Conservation (phyloP, 2,888 invertebrate genomes). For the Hypselothyrea guttata region DNA sequence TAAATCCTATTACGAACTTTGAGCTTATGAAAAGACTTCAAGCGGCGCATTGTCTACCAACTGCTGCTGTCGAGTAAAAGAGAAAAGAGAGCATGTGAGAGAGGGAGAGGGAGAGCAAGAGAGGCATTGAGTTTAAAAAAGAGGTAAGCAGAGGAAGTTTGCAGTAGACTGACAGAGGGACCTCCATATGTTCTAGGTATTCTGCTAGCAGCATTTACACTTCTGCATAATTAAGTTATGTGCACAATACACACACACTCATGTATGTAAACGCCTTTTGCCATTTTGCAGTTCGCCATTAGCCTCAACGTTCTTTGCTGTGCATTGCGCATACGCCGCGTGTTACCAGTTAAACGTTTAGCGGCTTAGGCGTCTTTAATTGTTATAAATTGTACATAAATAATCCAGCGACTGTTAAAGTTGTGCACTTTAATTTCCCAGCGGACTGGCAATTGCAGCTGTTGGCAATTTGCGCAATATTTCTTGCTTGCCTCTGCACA, state of each 20-base stretch:
- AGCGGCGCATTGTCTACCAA: slow-evolving; percentile 64
- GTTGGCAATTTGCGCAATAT: slow-evolving; percentile 53
- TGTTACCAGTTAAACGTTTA: slow-evolving; percentile 16
- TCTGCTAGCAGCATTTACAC: slow-evolving; percentile 63
- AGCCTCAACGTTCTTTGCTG: slow-evolving; percentile 43
- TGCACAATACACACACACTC: slow-evolving; percentile 46
- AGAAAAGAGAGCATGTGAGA: not conserved
- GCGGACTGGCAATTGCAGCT: slow-evolving; percentile 15
- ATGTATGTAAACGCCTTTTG: slow-evolving; percentile 32
- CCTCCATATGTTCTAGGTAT: slow-evolving; percentile 26
- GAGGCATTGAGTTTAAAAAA: too few relatives aligned
- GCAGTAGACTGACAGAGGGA: slow-evolving; percentile 18
- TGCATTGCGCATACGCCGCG: slow-evolving; percentile 60
- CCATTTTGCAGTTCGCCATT: slow-evolving; percentile 35
- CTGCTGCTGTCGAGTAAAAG: slow-evolving; percentile 10
- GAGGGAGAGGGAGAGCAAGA: not conserved
- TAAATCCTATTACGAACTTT: slow-evolving; percentile 76
- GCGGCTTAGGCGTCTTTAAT: slow-evolving; percentile 53
- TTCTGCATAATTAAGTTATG: slow-evolving; percentile 76
- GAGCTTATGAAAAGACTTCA: slow-evolving; percentile 73
- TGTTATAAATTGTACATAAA: slow-evolving; percentile 62
- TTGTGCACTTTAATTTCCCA: slow-evolving; percentile 21
- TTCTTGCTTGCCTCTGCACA: slow-evolving; percentile 66
- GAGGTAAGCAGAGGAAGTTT: slow-evolving; percentile 19
- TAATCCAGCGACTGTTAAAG: slow-evolving; percentile 37